Conservation (phyloP, 2,113 vertebrate species). For the Aptenodytes forsteri region DNA sequence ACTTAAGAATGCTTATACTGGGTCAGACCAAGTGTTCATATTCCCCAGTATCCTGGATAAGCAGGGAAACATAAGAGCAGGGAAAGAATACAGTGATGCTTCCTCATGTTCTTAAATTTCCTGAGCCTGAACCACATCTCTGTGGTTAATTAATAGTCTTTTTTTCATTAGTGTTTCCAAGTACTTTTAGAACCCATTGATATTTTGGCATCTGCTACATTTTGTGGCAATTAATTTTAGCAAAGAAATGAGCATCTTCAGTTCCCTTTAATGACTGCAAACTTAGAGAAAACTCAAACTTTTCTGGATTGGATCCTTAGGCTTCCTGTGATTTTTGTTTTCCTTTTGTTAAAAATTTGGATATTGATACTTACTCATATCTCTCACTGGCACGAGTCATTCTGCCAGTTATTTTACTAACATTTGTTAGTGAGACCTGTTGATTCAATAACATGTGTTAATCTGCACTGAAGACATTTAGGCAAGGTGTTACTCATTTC, state of each 20-base stretch:
- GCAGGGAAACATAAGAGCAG: not conserved
- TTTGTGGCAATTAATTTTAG: not conserved
- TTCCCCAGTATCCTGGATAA: not conserved
- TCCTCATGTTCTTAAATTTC: not conserved
- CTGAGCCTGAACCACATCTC: not conserved
- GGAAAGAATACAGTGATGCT: not conserved
- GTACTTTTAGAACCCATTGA: not conserved
- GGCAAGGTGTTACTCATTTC: not conserved
- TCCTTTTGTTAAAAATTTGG: not conserved
- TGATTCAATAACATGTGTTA: not conserved
- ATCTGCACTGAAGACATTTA: not conserved
- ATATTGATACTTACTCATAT: not conserved
- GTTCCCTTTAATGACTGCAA: not conserved
- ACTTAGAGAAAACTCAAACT: not conserved
- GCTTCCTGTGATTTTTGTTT: not conserved
- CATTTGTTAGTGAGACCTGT: not conserved
- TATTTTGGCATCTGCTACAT: not conserved
- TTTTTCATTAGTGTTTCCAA: not conserved
- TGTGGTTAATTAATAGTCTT: not conserved
- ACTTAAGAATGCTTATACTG: not conserved
- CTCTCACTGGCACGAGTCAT: not conserved
- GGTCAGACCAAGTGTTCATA: not conserved
- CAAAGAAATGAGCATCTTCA: conserved; percentile 12
- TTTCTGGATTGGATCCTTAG: not conserved
- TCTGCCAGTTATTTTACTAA: not conserved